These are phyloP conservation scores for Pachliopta kotzebuea DNA, from an alignment of 2,888 invertebrate genomes.

Conservation along the genomic window DNA sequence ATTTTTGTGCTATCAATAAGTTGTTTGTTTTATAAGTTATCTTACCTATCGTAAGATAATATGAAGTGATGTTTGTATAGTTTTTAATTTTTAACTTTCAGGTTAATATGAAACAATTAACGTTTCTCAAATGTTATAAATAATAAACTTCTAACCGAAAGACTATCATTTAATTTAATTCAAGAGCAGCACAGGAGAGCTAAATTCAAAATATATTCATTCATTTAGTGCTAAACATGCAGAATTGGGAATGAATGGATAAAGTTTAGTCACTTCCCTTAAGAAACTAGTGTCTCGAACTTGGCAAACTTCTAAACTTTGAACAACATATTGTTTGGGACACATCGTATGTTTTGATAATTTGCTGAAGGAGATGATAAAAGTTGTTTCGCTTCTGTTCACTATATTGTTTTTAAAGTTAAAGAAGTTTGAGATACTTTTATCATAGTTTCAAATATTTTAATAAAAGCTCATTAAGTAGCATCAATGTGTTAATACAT, in stretches of 20 bases:
- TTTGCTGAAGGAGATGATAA: slow-evolving; percentile 25
- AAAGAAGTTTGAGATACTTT: slow-evolving; percentile 1
- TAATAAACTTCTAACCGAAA: too few relatives aligned
- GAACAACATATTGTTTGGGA: slow-evolving; percentile 29
- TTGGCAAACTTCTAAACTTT: slow-evolving; percentile 25
- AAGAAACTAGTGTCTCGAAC: slow-evolving; percentile 26
- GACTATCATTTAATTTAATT: too few relatives aligned
- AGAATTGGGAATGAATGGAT: slow-evolving; percentile 27
- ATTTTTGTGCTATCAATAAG: too few relatives aligned
- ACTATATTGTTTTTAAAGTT: slow-evolving; percentile 1
- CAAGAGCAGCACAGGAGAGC: too few relatives aligned
- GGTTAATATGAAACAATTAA: too few relatives aligned
- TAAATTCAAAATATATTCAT: slow-evolving; percentile 6
- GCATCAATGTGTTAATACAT: too few relatives aligned
- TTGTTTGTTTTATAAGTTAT: too few relatives aligned
- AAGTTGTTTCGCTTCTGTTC: slow-evolving; percentile 19
- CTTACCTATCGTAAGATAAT: too few relatives aligned
- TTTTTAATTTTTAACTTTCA: too few relatives aligned
- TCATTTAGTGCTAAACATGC: slow-evolving; percentile 22
- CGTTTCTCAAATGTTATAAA: too few relatives aligned
- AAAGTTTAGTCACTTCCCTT: slow-evolving; percentile 29
- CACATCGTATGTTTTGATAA: slow-evolving; percentile 30
- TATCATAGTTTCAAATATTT: neutral
- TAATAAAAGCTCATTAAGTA: too few relatives aligned
- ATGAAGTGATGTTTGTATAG: too few relatives aligned